Percentiles rank a stretch among this genome's conserved stretches.
phyloP scores from a whole-genome alignment of 2,797 vertebrate species.

The Notoglanidium macrostoma region DNA sequence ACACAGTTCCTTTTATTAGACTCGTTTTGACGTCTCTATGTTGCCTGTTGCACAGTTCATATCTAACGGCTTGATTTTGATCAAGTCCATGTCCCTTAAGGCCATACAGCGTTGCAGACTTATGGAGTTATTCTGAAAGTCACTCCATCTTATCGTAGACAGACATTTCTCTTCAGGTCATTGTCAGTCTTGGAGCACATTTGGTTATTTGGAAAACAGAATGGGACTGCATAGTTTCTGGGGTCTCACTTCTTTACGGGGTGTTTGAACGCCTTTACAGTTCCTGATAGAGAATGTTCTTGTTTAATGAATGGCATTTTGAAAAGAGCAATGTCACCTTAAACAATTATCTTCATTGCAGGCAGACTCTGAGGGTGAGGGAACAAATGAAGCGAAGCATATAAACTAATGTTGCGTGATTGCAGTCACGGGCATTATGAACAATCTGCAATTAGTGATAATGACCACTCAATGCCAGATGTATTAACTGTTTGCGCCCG shows the following conservation, averaged over 20 bases:
- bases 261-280: neutral
- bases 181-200: neutral
- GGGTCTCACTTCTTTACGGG: constrained; percentile 6
- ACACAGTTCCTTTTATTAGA: constrained; percentile 38
- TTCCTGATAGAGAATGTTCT: constrained; percentile 18
- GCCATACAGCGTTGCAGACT: constrained; percentile 23
- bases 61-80: constrained; percentile 36
- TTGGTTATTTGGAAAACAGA: neutral
- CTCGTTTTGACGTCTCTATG: constrained; percentile 33
- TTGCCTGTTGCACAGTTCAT: constrained; percentile 32
- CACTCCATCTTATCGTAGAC: neutral
- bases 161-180: constrained; percentile 14
- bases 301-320: constrained; percentile 38
- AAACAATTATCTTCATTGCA: constrained; percentile 19
- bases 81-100: neutral
- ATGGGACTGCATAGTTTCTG: neutral
- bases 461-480: constrained; percentile 64
- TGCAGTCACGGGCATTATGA: constrained; percentile 67
- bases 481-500: constrained; percentile 18
- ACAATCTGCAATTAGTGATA: constrained; percentile 65
- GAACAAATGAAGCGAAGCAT: constrained; percentile 20
- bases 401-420: constrained; percentile 53
- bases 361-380: neutral
- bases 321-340: constrained; percentile 23
- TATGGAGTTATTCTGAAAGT: constrained; percentile 39